These are phyloP conservation scores for Cyclura pinguis DNA, from an alignment of 2,797 vertebrate species.

Conservation along the genomic window DNA sequence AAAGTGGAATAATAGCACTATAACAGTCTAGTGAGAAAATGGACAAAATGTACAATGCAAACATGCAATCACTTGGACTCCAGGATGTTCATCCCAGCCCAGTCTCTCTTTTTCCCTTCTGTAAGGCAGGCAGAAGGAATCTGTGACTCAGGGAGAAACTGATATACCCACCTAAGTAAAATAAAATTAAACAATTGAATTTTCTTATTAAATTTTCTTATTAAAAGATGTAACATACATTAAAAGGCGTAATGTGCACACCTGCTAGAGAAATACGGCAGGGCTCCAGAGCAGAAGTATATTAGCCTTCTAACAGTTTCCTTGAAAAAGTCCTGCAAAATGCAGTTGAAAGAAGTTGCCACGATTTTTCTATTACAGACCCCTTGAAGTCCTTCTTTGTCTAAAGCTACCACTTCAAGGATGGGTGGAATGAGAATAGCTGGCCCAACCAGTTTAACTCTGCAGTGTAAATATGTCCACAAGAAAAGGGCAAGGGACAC, in stretches of 20 bases:
- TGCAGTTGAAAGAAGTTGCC: neutral
- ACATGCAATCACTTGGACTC: neutral
- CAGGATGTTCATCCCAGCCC: too few species aligned
- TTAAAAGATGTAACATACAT: too few species aligned
- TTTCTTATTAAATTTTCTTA: too few species aligned
- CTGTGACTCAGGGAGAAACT: neutral
- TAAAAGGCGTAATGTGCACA: neutral
- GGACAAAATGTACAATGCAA: neutral
- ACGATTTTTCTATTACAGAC: neutral
- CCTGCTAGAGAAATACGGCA: neutral
- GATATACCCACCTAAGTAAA: neutral
- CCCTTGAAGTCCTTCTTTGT: neutral
- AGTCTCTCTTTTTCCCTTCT: neutral
- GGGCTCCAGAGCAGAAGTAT: neutral
- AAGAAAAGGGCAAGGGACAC: neutral
- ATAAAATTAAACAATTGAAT: neutral
- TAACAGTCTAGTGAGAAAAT: neutral
- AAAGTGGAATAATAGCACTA: too few species aligned
- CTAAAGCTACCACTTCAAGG: neutral
- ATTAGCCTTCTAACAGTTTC: neutral
- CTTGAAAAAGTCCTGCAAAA: neutral
- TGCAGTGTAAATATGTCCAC: neutral
- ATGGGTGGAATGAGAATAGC: neutral
- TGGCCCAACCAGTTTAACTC: neutral
- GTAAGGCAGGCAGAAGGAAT: neutral